Evolutionary conservation across 92 coral and sea anemone genomes (phyloP), one percentile per base, ranked within the genome.

Genomic region (Epizoanthus scotinus): DNA sequence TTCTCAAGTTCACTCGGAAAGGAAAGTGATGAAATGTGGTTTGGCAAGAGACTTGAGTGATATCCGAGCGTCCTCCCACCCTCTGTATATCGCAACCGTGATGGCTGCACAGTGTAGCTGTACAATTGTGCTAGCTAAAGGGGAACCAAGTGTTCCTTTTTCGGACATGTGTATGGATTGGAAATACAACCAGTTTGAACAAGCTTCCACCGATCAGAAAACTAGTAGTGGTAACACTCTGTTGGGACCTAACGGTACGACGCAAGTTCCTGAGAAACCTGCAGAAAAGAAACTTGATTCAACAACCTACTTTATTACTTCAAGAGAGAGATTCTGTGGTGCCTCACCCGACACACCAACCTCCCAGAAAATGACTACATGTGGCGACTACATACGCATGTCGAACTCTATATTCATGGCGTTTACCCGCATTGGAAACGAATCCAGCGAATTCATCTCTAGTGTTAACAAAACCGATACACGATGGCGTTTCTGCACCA

Each of bases 91-190:
- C 3, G 73, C 73, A 20, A 68, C 55, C 4, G 73, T 68, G 21
- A 42, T 38, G 21, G 73, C 8, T 1, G 73, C 73, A 1, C 73
- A 68, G 28, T 68, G 73, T n/a, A n/a, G n/a, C n/a, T n/a, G n/a
- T n/a, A n/a, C n/a, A n/a, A n/a, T n/a, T n/a, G n/a, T n/a, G n/a
- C n/a, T n/a, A n/a, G n/a, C n/a, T n/a, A n/a, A n/a, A n/a, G n/a
- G n/a, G n/a, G n/a, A n/a, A n/a, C n/a, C n/a, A n/a, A n/a, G n/a
- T n/a, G n/a, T n/a, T 2, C 53, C 55, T 1, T 68, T 68, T 44
- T 50, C 73, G 24, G 52, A 47, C 52, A 21, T 40, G 54, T 68
- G 73, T 42, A 2, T 20, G 5, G 29, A 42, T 21, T 68, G 73
- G 73, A 42, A 24, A 68, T 20, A 68, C 56, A 68, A 15, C 1